Evolutionary conservation across 2,113 vertebrate genomes (phyloP).

Genomic region (Rhadina sibilatrix): DNA sequence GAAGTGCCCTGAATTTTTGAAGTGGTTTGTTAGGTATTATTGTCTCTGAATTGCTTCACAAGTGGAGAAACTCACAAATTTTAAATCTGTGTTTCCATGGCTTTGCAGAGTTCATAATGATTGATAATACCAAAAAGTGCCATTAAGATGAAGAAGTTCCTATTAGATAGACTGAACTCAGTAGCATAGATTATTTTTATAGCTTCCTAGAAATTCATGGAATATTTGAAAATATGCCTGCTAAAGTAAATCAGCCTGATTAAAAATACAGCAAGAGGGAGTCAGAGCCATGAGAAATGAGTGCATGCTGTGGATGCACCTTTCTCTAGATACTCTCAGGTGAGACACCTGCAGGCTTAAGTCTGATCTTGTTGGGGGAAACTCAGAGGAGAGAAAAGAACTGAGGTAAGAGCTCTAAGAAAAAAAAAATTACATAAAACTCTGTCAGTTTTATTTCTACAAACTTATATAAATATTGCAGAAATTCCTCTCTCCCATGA

Average conservation of each 20-base stretch:
- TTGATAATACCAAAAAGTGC: neutral
- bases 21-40: neutral
- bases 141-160: neutral
- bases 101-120: neutral
- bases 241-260: neutral
- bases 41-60: neutral
- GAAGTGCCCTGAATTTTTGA: neutral
- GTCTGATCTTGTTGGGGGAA: neutral
- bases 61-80: neutral
- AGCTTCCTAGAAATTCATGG: neutral
- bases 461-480: neutral
- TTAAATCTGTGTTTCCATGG: neutral
- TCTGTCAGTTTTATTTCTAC: neutral
- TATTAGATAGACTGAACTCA: neutral
- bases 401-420: neutral
- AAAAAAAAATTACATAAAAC: neutral
- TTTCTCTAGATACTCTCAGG: neutral
- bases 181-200: conserved; percentile 7
- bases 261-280: neutral
- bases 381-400: neutral
- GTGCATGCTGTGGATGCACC: neutral
- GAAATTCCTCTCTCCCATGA: neutral
- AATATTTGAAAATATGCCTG: conserved; percentile 6
- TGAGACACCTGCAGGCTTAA: neutral
- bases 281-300: neutral